These are phyloP conservation scores for Araneus ventricosus DNA, from an alignment of 1,140 invertebrate genomes.

Conservation along the genomic window DNA sequence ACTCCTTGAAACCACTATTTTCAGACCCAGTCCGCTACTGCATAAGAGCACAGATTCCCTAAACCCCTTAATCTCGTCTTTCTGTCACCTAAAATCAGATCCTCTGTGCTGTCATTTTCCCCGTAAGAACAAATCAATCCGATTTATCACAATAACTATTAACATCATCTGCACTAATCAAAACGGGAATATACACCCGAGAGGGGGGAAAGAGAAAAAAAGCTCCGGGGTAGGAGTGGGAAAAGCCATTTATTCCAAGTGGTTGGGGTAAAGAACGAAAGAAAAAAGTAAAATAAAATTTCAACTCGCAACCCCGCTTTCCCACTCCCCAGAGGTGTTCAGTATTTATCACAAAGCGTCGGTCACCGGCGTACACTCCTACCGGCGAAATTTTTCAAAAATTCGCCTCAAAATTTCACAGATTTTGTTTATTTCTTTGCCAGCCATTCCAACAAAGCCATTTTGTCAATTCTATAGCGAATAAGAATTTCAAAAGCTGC, in stretches of 20 bases:
- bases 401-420: background rate
- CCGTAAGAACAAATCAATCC: background rate
- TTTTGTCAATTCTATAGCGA: background rate
- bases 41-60: too few species aligned
- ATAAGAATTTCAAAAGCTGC: background rate
- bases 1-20: too few species aligned
- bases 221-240: background rate
- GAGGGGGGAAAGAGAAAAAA: background rate
- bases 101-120: background rate
- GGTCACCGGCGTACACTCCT: background rate
- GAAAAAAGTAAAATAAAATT: background rate
- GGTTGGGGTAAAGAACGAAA: background rate
- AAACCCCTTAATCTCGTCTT: too few species aligned
- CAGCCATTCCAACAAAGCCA: background rate
- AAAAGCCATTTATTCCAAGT: constrained; percentile 31
- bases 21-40: too few species aligned
- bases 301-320: background rate
- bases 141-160: background rate
- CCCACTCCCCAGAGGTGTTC: constrained; percentile 13
- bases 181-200: background rate
- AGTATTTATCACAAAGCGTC: constrained; percentile 30
- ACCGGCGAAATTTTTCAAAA: background rate
- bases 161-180: background rate
- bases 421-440: background rate
- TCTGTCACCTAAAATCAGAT: background rate